Percentiles rank a stretch among this genome's conserved stretches.
Evolutionary conservation across 2,888 invertebrate genomes (phyloP).

Genomic region (Bombylius discolor): DNA sequence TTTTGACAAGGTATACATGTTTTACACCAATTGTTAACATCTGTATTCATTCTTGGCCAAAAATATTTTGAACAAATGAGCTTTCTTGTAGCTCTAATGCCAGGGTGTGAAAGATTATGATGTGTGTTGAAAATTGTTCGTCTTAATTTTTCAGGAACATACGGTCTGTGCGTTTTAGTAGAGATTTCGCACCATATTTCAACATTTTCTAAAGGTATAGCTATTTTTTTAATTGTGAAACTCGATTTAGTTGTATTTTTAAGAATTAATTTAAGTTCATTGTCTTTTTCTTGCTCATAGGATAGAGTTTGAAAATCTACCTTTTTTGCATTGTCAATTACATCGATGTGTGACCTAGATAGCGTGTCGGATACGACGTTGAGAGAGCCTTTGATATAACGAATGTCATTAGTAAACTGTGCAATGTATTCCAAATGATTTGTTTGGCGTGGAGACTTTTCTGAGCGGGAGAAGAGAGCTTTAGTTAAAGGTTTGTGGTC

Average conservation of each 20-base stretch:
- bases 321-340: background rate
- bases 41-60: too few relatives aligned
- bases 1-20: too few relatives aligned
- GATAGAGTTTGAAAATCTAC: background rate
- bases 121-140: background rate
- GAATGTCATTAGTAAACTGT: background rate
- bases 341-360: background rate
- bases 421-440: background rate
- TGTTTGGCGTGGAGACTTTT: background rate
- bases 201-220: background rate
- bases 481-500: constrained; percentile 2
- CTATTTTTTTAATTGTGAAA: background rate
- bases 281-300: background rate
- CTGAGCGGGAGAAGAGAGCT: background rate
- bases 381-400: background rate
- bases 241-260: too few relatives aligned
- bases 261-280: background rate
- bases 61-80: too few relatives aligned
- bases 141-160: background rate
- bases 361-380: background rate
- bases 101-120: background rate
- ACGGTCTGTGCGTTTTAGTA: background rate
- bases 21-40: too few relatives aligned
- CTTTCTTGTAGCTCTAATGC: too few relatives aligned
- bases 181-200: background rate